A percentile compares a stretch with the other conserved stretches of the same genome.
These are phyloP conservation scores for Antheraea yamamai DNA, from an alignment of 2,888 invertebrate genomes.

Conservation along the genomic window DNA sequence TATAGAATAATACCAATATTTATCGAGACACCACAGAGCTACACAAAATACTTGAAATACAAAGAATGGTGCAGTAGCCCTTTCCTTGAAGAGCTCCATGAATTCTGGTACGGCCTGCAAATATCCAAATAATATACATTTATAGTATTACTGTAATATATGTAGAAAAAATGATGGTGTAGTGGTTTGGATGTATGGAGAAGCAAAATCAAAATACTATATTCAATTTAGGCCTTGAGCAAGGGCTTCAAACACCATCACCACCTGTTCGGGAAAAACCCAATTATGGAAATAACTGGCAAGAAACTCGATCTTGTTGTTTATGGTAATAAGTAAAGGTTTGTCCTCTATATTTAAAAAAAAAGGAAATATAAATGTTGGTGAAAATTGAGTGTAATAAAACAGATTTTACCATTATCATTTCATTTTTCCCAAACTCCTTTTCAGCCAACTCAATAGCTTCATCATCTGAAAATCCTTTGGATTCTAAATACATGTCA, in stretches of 20 bases:
- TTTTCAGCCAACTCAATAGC: conserved; percentile 89
- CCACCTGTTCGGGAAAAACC: too few relatives aligned
- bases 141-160: too few relatives aligned
- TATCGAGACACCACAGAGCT: conserved; percentile 98
- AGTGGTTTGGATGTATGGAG: too few relatives aligned
- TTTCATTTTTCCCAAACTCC: conserved; percentile 94
- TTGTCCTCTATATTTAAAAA: too few relatives aligned
- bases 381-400: background rate
- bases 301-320: too few relatives aligned
- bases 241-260: too few relatives aligned
- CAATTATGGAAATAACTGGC: too few relatives aligned
- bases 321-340: too few relatives aligned
- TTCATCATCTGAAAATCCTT: conserved; percentile 93
- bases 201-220: too few relatives aligned
- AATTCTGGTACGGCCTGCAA: conserved; percentile 95
- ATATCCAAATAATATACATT: conserved; percentile 21
- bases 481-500: conserved; percentile 89
- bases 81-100: conserved; percentile 96
- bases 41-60: conserved; percentile 99
- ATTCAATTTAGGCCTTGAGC: too few relatives aligned
- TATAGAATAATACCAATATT: conserved; percentile 98
- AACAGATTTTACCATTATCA: conserved; percentile 85
- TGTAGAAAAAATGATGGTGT: too few relatives aligned
- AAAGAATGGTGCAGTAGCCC: conserved; percentile 99
- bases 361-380: too few relatives aligned